Evolutionary conservation across 2,113 vertebrate species (phyloP).

Genomic region (Siphamia tubifer): DNA sequence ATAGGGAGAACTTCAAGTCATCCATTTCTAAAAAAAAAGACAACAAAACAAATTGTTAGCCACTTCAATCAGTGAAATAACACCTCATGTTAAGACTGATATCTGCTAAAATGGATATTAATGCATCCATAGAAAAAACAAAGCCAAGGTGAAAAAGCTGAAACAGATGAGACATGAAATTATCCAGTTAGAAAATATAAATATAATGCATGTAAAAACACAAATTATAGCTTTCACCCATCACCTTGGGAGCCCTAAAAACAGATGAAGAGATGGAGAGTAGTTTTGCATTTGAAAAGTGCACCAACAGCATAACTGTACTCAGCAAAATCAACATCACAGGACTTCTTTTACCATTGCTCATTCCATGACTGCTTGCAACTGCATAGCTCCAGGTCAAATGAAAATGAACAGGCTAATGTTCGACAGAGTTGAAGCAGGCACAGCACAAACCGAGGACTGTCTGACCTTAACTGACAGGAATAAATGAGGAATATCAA

Average conservation of each 20-base stretch:
- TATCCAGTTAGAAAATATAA: too few relatives aligned
- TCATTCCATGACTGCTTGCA: not conserved
- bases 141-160: too few relatives aligned
- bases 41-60: too few relatives aligned
- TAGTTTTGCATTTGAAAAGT: constrained; percentile 1
- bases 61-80: too few relatives aligned
- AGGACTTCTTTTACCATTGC: constrained; percentile 5
- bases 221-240: not conserved
- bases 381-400: constrained; percentile 15
- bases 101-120: too few relatives aligned
- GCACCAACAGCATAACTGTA: not conserved
- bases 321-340: constrained; percentile 14
- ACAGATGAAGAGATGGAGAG: not conserved
- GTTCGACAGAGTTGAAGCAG: not conserved
- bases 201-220: not conserved
- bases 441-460: not conserved
- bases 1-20: too few relatives aligned
- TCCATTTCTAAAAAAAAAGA: too few relatives aligned
- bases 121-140: too few relatives aligned
- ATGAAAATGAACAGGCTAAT: constrained; percentile 21
- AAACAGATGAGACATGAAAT: too few relatives aligned
- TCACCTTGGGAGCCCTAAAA: not conserved
- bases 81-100: too few relatives aligned
- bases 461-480: constrained; percentile 36
- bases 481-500: constrained; percentile 25